phyloP scores from a whole-genome alignment of 2,113 vertebrate species.

The human region DNA sequence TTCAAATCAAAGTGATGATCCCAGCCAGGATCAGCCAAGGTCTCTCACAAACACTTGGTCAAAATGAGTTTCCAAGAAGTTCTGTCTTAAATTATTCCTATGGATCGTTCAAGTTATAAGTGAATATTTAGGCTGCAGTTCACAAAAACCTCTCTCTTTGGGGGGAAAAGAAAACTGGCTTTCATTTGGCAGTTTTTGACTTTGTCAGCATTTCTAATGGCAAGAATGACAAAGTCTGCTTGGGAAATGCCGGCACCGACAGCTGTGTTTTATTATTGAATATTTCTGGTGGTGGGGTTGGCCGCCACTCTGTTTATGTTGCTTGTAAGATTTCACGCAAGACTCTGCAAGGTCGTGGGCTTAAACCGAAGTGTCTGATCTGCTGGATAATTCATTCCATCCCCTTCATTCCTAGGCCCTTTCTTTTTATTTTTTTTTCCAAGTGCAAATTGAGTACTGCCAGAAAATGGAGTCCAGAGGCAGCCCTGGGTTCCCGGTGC shows the following conservation, averaged over 20 bases:
- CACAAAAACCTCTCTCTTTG: slow-evolving; percentile 75
- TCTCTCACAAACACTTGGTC: slow-evolving; percentile 73
- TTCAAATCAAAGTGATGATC: slow-evolving; percentile 70
- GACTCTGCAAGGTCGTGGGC: slow-evolving; percentile 80
- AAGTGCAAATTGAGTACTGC: slow-evolving; percentile 69
- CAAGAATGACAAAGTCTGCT: slow-evolving; percentile 82
- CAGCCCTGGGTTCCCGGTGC: slow-evolving; percentile 46
- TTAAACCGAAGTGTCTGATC: slow-evolving; percentile 81
- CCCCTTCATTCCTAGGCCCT: slow-evolving; percentile 13
- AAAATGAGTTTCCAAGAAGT: slow-evolving; percentile 80
- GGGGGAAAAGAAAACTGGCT: slow-evolving; percentile 75
- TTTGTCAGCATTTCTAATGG: slow-evolving; percentile 86
- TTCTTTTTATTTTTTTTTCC: slow-evolving; percentile 50
- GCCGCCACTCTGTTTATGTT: slow-evolving; percentile 83
- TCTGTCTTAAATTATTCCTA: slow-evolving; percentile 83
- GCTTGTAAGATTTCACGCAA: slow-evolving; percentile 83
- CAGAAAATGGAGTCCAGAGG: slow-evolving; percentile 40
- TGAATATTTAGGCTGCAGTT: slow-evolving; percentile 83
- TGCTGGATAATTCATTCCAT: slow-evolving; percentile 84
- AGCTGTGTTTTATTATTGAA: slow-evolving; percentile 88
- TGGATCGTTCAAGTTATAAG: slow-evolving; percentile 78
- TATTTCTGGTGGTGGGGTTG: slow-evolving; percentile 85
- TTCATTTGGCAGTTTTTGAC: slow-evolving; percentile 82
- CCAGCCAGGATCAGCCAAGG: slow-evolving; percentile 69
- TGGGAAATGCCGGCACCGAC: slow-evolving; percentile 81